These are phyloP conservation scores for Acleris sparsana DNA, from an alignment of 2,888 invertebrate species.

Conservation along the genomic window DNA sequence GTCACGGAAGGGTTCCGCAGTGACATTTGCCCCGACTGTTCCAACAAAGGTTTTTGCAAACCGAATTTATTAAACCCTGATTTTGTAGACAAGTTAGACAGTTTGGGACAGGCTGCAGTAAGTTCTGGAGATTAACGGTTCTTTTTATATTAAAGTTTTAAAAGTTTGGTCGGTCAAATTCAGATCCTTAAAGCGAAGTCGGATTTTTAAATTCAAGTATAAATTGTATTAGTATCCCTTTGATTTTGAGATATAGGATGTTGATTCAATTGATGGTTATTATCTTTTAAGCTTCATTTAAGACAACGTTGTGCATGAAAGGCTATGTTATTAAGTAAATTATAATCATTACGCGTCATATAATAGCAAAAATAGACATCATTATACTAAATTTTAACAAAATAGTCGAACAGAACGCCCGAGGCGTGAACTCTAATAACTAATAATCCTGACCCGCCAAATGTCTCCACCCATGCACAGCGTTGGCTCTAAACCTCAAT, in stretches of 20 bases:
- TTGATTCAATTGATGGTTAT: too few species aligned
- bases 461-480: conserved; percentile 14
- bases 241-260: too few species aligned
- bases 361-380: not conserved
- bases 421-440: conserved; percentile 23
- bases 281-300: too few species aligned
- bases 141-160: not conserved
- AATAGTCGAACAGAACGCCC: not conserved
- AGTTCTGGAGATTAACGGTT: conserved; percentile 21
- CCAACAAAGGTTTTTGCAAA: conserved; percentile 75
- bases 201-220: not conserved
- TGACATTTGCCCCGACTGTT: conserved; percentile 74
- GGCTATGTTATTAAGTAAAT: too few species aligned
- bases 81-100: conserved; percentile 43
- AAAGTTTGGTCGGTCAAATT: not conserved
- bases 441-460: conserved; percentile 8
- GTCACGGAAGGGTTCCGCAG: conserved; percentile 70
- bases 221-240: too few species aligned
- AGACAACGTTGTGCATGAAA: too few species aligned
- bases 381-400: not conserved
- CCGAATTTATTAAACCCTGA: conserved; percentile 51
- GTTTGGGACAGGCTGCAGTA: conserved; percentile 24
- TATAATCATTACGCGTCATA: too few species aligned
- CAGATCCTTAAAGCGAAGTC: not conserved
- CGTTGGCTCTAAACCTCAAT: conserved; percentile 18